phyloP scores from a whole-genome alignment of 1,140 invertebrate species.

The Neodiprion lecontei region DNA sequence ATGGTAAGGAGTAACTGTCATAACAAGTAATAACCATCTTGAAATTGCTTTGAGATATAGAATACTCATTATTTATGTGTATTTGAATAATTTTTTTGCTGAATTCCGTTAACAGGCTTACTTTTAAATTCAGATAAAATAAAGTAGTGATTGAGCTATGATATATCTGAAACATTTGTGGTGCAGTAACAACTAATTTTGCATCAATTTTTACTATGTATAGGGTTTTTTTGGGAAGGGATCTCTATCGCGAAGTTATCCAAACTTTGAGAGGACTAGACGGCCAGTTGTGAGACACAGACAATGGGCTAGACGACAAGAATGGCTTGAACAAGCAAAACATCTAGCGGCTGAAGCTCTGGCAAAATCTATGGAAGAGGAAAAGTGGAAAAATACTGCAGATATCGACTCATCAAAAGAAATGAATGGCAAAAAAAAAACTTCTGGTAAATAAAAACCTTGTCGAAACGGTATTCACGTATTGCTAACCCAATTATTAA shows the following conservation, averaged over 20 bases:
- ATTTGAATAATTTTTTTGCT: too few relatives aligned
- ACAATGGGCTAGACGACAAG: conserved; percentile 64
- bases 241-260: conserved; percentile 67
- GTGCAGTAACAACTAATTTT: too few relatives aligned
- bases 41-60: conserved; percentile 8
- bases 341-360: conserved; percentile 47
- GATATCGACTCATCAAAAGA: neutral
- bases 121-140: too few relatives aligned
- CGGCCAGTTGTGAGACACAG: conserved; percentile 63
- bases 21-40: neutral
- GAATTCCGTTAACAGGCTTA: too few relatives aligned
- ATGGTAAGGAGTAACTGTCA: conserved; percentile 56
- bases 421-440: neutral
- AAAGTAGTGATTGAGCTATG: too few relatives aligned
- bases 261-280: conserved; percentile 56
- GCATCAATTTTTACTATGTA: conserved; percentile 20
- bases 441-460: too few relatives aligned
- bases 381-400: conserved; percentile 5
- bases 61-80: neutral
- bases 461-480: too few relatives aligned
- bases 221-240: conserved; percentile 79
- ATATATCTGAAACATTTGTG: too few relatives aligned
- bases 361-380: conserved; percentile 39
- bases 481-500: too few relatives aligned
- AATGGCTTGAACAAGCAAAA: conserved; percentile 64